A percentile compares a stretch with the other conserved stretches of the same genome.
Evolutionary conservation across 64 coral and sea anemone species (phyloP).

Genomic region (Stichodactyla helianthus): DNA sequence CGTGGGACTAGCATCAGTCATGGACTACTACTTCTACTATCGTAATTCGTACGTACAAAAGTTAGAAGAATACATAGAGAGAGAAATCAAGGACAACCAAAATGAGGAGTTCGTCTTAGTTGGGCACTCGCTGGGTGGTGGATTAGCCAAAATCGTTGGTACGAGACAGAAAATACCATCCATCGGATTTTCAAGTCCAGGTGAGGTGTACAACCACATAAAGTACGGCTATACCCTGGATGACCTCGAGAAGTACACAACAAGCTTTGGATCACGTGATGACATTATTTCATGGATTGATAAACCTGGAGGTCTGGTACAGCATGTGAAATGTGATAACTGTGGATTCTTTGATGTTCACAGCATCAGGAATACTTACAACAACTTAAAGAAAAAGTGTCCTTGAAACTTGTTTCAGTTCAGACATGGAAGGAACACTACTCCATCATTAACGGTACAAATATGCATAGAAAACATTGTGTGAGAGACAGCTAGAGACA

Average conservation of each 20-base stretch:
- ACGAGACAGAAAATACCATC: constrained; percentile 24
- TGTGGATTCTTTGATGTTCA: constrained; percentile 28
- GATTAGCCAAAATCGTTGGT: constrained; percentile 67
- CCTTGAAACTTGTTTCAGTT: background rate
- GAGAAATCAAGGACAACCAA: background rate
- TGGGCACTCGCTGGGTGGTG: constrained; percentile 54
- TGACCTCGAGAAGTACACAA: constrained; percentile 47
- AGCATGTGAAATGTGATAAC: constrained; percentile 36
- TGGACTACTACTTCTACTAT: constrained; percentile 40
- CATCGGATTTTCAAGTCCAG: constrained; percentile 49
- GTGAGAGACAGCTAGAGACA: too few relatives aligned
- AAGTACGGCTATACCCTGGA: constrained; percentile 46
- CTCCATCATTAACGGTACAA: too few relatives aligned
- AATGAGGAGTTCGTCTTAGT: constrained; percentile 3
- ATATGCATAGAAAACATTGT: too few relatives aligned
- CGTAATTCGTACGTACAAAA: background rate
- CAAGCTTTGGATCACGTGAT: constrained; percentile 32
- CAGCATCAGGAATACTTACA: constrained; percentile 52
- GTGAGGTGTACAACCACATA: constrained; percentile 37
- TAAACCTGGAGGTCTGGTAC: constrained; percentile 44
- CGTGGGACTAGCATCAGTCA: background rate
- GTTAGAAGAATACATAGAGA: constrained; percentile 4
- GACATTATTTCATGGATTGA: constrained; percentile 65
- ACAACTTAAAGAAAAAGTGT: constrained; percentile 52
- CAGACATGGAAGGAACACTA: too few relatives aligned